These are phyloP conservation scores for Synergus laeviventris DNA, from an alignment of 2,888 invertebrate species.

Conservation along the genomic window DNA sequence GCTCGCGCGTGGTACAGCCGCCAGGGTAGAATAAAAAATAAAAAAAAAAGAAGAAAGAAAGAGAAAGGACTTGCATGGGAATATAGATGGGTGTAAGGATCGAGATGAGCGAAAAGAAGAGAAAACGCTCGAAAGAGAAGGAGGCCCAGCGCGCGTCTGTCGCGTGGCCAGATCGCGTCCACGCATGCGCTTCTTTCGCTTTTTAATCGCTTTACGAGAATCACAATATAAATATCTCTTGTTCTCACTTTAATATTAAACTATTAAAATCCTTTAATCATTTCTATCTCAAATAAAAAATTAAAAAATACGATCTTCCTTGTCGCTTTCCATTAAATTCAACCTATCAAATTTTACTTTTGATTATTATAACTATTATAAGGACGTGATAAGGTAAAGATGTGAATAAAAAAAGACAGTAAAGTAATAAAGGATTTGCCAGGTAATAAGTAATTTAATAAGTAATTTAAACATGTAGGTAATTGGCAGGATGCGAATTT, in stretches of 20 bases:
- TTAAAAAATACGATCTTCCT: neutral
- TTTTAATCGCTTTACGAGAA: constrained; percentile 18
- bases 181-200: constrained; percentile 40
- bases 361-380: too few relatives aligned
- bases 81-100: constrained; percentile 41
- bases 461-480: neutral
- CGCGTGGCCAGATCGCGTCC: constrained; percentile 48
- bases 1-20: constrained; percentile 46
- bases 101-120: constrained; percentile 36
- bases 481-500: constrained; percentile 9
- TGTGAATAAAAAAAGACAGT: neutral
- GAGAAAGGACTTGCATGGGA: constrained; percentile 48
- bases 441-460: neutral
- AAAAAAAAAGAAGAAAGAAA: constrained; percentile 22
- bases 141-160: constrained; percentile 47
- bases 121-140: constrained; percentile 32
- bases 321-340: neutral
- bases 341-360: too few relatives aligned
- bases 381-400: too few relatives aligned
- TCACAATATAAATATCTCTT: neutral
- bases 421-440: neutral
- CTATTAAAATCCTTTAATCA: neutral
- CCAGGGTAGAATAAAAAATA: constrained; percentile 20
- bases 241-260: neutral
- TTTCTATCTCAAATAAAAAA: neutral